Base-by-base conservation (phyloP, 2,113 vertebrate species). In the Chaetorhynchus papuensis region DNA sequence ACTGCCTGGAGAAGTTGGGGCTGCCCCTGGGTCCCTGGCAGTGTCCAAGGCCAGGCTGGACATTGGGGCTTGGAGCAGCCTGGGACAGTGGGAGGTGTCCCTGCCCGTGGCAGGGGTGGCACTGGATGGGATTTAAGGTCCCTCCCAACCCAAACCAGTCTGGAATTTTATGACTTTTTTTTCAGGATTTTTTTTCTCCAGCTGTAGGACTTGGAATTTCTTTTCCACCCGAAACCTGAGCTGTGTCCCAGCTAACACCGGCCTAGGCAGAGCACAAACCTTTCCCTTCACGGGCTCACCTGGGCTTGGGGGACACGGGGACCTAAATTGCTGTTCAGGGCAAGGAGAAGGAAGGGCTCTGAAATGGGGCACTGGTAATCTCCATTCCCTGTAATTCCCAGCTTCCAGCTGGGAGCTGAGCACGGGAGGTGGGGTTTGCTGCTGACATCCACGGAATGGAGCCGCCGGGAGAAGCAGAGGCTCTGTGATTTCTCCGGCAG, bases 91-190 rank as follows among this genome's bases (percentile, higher is more conserved):
- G 60, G 3, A 74, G 53, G 2, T 33, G 77, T 52, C 37, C 60
- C 28, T 81, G 57, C 15, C 15, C 49, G 13, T 8, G 76, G 26
- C 44, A 3, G 14, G 7, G 33, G 10, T 49, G 70, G 30, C 5
- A 11, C 24, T 42, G 52, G 60, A 0, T 30, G 61, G 0, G 7
- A 0, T 75, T 75, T 18, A 4, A 47, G 14, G 12, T 41, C 61
- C 12, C 19, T 75, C 6, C 39, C 53, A n/a, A 30, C 33, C 52
- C 56, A 49, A 33, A 26, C 56, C 35, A 26, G 4, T 26, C 74
- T 59, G 37, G 27, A 2, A 39, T 66, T 39, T 4, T 12, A 8
- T 1, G 45, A 26, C 2, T 45, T 28, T 3, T 10, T 27, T 33
- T 57, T 47, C 6, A 33, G 5, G 18, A 3, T 22, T 30, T 71